Conservation (phyloP, 2,888 invertebrate species). For the Apantesis nais region DNA sequence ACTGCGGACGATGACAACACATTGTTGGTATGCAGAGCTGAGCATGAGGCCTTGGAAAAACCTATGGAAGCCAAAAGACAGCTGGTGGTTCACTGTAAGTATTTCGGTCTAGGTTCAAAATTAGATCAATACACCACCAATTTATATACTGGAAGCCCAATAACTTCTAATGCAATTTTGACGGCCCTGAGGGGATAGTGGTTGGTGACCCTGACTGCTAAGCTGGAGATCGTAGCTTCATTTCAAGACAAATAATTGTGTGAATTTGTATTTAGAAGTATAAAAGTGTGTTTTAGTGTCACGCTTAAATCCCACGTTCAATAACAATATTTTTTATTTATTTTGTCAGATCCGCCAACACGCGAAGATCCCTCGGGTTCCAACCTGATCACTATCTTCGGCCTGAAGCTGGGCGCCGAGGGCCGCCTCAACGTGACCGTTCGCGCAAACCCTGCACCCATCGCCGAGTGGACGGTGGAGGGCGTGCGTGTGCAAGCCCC, state of each 20-base stretch:
- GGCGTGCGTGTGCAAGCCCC: conserved; percentile 63
- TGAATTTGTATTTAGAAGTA: neutral
- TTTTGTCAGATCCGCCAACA: conserved; percentile 87
- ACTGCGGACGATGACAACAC: conserved; percentile 88
- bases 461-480: conserved; percentile 89
- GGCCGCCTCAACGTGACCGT: conserved; percentile 91
- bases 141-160: no score
- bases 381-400: conserved; percentile 86
- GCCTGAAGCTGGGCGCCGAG: conserved; percentile 89
- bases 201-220: neutral
- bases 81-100: conserved; percentile 72
- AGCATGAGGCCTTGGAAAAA: conserved; percentile 86
- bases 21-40: conserved; percentile 88
- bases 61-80: conserved; percentile 65
- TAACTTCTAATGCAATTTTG: no score
- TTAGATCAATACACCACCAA: no score
- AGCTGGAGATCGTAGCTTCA: no score
- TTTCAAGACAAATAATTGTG: neutral
- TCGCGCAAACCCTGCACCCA: conserved; percentile 89
- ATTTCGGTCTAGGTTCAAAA: neutral
- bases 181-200: neutral
- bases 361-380: conserved; percentile 80
- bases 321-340: neutral
- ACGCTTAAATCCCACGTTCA: neutral
- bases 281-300: neutral